These are phyloP conservation scores for Ophonus ardosiacus DNA, from an alignment of 2,888 invertebrate genomes.

Conservation along the genomic window DNA sequence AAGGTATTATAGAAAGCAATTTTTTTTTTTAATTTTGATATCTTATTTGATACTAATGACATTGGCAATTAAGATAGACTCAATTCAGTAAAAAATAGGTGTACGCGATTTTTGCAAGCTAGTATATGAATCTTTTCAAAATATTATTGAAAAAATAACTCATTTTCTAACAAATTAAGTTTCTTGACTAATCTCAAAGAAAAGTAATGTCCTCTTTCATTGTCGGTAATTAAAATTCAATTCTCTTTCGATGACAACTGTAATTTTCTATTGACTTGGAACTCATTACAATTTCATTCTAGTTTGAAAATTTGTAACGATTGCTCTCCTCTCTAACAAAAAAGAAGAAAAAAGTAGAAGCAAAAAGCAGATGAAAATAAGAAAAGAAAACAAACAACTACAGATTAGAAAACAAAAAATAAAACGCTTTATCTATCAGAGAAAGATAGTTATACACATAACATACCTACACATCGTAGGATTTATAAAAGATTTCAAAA, in stretches of 20 bases:
- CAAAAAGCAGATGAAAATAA: neutral
- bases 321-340: neutral
- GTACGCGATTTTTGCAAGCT: too few species aligned
- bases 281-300: neutral
- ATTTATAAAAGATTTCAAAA: constrained; percentile 13
- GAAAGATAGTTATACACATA: neutral
- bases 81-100: too few species aligned
- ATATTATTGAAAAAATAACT: too few species aligned
- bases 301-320: neutral
- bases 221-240: neutral
- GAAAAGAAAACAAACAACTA: neutral
- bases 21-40: too few species aligned
- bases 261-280: neutral
- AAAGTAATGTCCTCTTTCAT: neutral
- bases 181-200: neutral
- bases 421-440: too few species aligned
- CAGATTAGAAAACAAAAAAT: neutral
- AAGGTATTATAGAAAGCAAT: too few species aligned
- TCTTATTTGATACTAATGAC: too few species aligned
- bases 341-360: neutral
- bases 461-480: neutral
- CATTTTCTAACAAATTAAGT: too few species aligned
- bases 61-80: too few species aligned
- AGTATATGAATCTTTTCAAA: too few species aligned
- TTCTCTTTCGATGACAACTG: neutral